Percentiles rank a stretch among this genome's conserved stretches.
Evolutionary conservation across 2,888 invertebrate genomes (phyloP).

Genomic region (Rhogogaster chlorosoma): DNA sequence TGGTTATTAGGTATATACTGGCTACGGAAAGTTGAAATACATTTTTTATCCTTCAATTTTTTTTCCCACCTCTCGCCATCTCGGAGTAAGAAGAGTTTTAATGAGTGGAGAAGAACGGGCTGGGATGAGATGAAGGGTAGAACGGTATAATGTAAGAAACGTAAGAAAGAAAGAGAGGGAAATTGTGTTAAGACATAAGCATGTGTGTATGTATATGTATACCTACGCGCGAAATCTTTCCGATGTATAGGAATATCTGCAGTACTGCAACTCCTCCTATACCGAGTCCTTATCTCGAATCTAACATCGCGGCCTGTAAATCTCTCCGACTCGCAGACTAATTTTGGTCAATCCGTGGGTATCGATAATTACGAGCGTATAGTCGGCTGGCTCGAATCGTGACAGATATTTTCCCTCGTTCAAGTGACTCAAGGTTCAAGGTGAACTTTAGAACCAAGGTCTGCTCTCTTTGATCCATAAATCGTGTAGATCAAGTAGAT

Average conservation of each 20-base stretch:
- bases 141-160: background rate
- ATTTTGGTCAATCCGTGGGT: slow-evolving; percentile 48
- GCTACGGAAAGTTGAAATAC: background rate
- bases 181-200: background rate
- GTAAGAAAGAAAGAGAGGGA: background rate
- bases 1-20: background rate
- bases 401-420: slow-evolving; percentile 47
- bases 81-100: slow-evolving; percentile 1
- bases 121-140: background rate
- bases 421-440: slow-evolving; percentile 43
- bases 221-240: background rate
- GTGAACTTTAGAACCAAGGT: slow-evolving; percentile 42
- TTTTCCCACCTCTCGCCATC: background rate
- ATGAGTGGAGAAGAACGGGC: slow-evolving; percentile 15
- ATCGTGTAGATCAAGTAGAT: slow-evolving; percentile 49
- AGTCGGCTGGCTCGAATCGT: slow-evolving; percentile 13
- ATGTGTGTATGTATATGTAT: background rate
- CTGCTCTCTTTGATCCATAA: slow-evolving; percentile 49
- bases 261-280: slow-evolving; percentile 8
- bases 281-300: slow-evolving; percentile 19
- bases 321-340: slow-evolving; percentile 47
- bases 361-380: slow-evolving; percentile 44
- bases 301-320: slow-evolving; percentile 47
- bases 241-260: background rate
- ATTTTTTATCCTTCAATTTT: slow-evolving; percentile 26